These are phyloP conservation scores for western clawed frog (Xenopus tropicalis) DNA, from an alignment of 2,113 vertebrate genomes.

Conservation along the genomic window DNA sequence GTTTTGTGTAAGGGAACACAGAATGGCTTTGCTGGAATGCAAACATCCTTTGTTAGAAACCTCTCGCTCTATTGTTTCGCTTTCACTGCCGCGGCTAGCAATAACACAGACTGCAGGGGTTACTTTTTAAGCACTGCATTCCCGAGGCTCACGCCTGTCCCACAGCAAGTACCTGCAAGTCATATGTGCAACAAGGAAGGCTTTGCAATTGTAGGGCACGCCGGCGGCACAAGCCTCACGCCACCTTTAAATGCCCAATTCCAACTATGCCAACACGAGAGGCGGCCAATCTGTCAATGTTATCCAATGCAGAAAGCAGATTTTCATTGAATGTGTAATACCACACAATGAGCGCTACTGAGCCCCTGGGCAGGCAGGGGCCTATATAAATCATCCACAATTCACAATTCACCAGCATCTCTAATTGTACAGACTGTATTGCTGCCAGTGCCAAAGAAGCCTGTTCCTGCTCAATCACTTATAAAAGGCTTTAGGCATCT, in stretches of 20 bases:
- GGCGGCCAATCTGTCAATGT: no score
- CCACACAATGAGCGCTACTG: no score
- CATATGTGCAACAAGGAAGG: neutral
- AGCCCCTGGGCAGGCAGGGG: no score
- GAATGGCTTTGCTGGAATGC: neutral
- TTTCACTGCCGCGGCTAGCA: neutral
- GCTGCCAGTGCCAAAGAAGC: no score
- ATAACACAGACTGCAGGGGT: neutral
- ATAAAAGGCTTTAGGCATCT: neutral
- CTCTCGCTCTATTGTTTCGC: neutral
- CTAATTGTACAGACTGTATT: no score
- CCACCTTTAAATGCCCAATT: neutral
- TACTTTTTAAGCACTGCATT: neutral
- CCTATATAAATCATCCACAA: no score
- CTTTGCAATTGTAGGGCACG: neutral
- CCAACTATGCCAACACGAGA: neutral
- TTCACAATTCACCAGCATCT: no score
- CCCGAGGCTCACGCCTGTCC: neutral
- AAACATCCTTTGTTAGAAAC: neutral
- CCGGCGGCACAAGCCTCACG: neutral
- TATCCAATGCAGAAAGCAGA: no score
- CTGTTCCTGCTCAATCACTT: no score
- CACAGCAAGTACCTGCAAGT: slow-evolving; percentile 23
- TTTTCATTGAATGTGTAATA: no score
- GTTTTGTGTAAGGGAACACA: neutral